phyloP scores from a whole-genome alignment of 2,113 vertebrate species.

The Tricholaema leucomelas region DNA sequence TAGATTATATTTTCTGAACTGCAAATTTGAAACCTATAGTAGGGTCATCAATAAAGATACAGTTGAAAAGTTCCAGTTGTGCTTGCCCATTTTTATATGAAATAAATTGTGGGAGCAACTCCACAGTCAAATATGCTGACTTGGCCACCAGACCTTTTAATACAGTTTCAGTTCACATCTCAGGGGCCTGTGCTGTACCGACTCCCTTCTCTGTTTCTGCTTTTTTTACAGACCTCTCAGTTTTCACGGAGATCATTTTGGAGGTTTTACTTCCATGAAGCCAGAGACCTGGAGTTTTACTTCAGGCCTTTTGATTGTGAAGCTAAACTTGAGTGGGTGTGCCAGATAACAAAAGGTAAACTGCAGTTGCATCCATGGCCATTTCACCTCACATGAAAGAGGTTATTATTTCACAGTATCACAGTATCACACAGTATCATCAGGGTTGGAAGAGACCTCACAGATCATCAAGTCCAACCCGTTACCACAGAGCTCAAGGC shows the following conservation, averaged over 20 bases:
- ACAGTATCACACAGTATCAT: too few relatives aligned
- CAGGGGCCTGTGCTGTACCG: background rate
- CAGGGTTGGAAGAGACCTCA: too few relatives aligned
- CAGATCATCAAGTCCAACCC: too few relatives aligned
- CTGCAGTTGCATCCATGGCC: background rate
- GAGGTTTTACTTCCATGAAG: constrained; percentile 44
- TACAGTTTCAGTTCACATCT: background rate
- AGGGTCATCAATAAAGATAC: too few relatives aligned
- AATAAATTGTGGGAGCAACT: background rate
- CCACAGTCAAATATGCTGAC: background rate
- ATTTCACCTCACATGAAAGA: background rate
- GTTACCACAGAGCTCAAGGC: too few relatives aligned
- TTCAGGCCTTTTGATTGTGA: constrained; percentile 90
- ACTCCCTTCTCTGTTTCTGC: background rate
- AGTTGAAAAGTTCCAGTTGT: background rate
- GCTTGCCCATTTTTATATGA: background rate
- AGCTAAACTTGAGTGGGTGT: constrained; percentile 89
- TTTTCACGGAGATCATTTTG: constrained; percentile 54
- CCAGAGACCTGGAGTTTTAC: constrained; percentile 73
- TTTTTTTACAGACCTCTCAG: constrained; percentile 52
- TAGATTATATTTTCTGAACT: background rate
- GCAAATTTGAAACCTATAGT: background rate
- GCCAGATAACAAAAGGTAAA: constrained; percentile 92
- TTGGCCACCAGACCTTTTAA: background rate
- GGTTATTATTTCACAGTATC: background rate